A percentile compares a stretch with the other conserved stretches of the same genome.
These are phyloP conservation scores for Hymenopus coronatus DNA, from an alignment of 2,888 invertebrate genomes.

Conservation along the genomic window DNA sequence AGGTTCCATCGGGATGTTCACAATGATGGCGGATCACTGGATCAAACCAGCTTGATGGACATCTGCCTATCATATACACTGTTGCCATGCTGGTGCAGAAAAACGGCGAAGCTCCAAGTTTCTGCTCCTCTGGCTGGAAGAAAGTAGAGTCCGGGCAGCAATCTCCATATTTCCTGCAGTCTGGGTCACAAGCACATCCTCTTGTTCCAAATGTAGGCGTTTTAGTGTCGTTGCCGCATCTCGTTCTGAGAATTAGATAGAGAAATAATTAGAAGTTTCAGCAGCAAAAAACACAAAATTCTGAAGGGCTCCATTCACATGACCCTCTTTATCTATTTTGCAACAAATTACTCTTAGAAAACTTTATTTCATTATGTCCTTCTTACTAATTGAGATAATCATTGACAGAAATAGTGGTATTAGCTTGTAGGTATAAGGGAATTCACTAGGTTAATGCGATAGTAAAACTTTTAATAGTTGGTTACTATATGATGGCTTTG, in stretches of 20 bases:
- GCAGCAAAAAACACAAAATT: no score
- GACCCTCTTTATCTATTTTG: no score
- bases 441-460: no score
- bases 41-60: not conserved
- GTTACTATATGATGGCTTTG: no score
- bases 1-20: not conserved
- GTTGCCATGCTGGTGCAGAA: not conserved
- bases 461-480: no score
- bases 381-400: no score
- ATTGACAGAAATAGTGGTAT: no score
- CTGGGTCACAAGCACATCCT: not conserved
- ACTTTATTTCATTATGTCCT: no score
- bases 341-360: no score
- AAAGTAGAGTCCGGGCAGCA: not conserved
- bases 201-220: not conserved
- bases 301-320: no score
- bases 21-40: not conserved
- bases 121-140: not conserved
- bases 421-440: no score
- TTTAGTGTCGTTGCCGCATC: not conserved
- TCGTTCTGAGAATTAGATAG: not conserved
- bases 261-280: no score
- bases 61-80: not conserved
- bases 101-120: not conserved
- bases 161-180: not conserved